Conservation (phyloP, 2,113 vertebrate species). For the Centropus unirufus region DNA sequence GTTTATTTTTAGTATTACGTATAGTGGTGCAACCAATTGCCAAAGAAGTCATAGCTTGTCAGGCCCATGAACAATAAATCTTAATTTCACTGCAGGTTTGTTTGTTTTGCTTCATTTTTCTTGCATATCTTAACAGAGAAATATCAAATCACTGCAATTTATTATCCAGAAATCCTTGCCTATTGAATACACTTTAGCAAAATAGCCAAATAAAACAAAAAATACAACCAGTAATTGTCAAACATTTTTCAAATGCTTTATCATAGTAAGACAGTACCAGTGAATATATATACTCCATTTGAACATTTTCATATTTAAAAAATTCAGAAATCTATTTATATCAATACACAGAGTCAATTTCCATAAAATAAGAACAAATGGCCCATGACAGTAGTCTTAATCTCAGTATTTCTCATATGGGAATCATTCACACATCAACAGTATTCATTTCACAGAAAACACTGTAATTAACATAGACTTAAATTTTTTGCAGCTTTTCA, state of each 20-base stretch:
- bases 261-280: neutral
- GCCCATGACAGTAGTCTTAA: neutral
- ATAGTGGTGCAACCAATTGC: neutral
- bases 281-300: neutral
- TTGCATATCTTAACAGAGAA: neutral
- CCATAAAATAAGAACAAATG: neutral
- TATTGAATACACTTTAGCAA: neutral
- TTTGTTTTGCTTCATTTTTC: neutral
- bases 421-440: neutral
- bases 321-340: neutral
- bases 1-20: neutral
- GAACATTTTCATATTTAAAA: neutral
- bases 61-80: neutral
- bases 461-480: neutral
- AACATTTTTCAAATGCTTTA: neutral
- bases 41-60: neutral
- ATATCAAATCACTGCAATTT: neutral
- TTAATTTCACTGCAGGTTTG: neutral
- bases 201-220: neutral
- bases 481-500: neutral
- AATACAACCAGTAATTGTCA: neutral
- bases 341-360: neutral
- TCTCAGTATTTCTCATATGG: neutral
- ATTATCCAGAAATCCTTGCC: neutral
- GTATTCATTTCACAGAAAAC: neutral